These are phyloP conservation scores for Corythornis leucogaster DNA, from an alignment of 2,797 vertebrate genomes.

Conservation along the genomic window DNA sequence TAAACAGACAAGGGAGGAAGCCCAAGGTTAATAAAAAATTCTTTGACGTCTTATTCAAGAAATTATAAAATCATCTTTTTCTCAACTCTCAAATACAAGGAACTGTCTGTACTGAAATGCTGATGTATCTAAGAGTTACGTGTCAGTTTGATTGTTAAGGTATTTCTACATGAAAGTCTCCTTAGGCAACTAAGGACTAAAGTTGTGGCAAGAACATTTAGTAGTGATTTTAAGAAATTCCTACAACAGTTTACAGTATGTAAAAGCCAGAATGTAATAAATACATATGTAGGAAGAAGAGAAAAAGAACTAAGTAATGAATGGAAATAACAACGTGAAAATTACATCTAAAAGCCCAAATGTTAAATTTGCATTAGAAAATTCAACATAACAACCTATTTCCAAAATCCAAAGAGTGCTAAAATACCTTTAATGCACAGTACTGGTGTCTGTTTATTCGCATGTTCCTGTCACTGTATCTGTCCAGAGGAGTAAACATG, in stretches of 20 bases:
- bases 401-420: background rate
- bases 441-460: conserved; percentile 98
- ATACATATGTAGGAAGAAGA: background rate
- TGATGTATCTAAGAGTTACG: background rate
- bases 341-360: background rate
- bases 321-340: background rate
- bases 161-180: background rate
- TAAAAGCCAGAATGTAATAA: background rate
- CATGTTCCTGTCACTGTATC: conserved; percentile 98
- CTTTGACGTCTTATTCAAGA: background rate
- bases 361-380: background rate
- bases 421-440: conserved; percentile 94
- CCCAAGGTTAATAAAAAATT: background rate
- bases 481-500: conserved; percentile 98
- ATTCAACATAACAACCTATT: background rate
- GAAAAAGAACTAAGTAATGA: background rate
- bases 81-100: background rate
- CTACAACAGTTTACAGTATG: background rate
- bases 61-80: background rate
- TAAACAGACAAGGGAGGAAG: background rate
- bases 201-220: background rate
- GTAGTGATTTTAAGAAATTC: background rate
- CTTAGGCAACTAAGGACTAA: background rate
- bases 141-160: background rate
- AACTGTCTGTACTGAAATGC: background rate